These are phyloP conservation scores for Cryptocephalus primarius DNA, from an alignment of 2,888 invertebrate genomes.

Conservation along the genomic window DNA sequence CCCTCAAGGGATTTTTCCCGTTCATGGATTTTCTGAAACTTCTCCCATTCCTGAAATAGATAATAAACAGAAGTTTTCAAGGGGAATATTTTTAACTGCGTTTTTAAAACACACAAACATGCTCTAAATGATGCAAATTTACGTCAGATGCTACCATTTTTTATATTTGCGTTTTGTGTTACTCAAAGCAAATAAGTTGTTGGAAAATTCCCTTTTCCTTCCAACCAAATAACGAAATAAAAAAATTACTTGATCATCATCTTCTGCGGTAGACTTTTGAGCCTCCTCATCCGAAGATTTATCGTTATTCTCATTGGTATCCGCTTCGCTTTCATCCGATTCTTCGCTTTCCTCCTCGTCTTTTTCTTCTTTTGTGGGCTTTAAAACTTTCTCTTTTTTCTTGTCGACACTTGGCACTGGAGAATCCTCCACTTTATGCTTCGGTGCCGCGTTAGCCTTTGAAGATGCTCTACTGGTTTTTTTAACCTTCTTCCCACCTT, in stretches of 20 bases:
- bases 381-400: constrained; percentile 14
- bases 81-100: no score
- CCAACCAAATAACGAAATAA: neutral
- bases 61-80: no score
- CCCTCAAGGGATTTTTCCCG: constrained; percentile 82
- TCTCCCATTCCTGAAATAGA: constrained; percentile 68
- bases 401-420: constrained; percentile 14
- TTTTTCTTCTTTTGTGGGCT: constrained; percentile 15
- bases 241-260: constrained; percentile 19
- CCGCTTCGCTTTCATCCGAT: constrained; percentile 44
- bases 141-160: no score
- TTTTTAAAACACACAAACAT: no score
- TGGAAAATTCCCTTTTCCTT: no score
- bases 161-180: no score
- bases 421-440: constrained; percentile 27
- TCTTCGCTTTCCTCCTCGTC: constrained; percentile 27
- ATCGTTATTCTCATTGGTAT: constrained; percentile 33
- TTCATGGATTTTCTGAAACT: constrained; percentile 79
- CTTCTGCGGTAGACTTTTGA: constrained; percentile 30
- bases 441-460: constrained; percentile 11
- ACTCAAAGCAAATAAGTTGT: no score
- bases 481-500: constrained; percentile 47
- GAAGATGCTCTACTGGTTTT: constrained; percentile 38
- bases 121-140: no score
- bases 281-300: constrained; percentile 32